phyloP scores from a whole-genome alignment of 1,140 invertebrate species.

The Meloidogyne exigua region DNA sequence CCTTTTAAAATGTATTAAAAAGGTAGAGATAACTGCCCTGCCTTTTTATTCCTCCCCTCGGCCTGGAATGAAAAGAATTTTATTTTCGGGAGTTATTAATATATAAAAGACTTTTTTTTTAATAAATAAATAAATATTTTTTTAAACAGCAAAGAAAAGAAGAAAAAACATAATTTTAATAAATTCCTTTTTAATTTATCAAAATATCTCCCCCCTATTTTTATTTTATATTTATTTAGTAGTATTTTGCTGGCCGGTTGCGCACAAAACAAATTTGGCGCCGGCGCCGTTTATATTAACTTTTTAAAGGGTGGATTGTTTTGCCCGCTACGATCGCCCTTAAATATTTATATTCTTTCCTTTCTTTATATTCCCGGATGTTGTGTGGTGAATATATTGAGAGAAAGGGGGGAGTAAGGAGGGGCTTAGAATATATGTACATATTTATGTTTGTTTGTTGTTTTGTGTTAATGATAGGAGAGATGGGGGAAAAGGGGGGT shows the following conservation, averaged over 20 bases:
- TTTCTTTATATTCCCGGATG: not conserved
- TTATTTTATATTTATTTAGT: not conserved
- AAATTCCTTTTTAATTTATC: not conserved
- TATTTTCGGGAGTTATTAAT: not conserved
- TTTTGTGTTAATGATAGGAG: not conserved
- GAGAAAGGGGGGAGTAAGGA: not conserved
- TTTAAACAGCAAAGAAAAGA: not conserved
- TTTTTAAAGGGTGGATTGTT: not conserved
- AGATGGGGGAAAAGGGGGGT: too few relatives aligned
- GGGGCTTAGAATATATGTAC: too few relatives aligned
- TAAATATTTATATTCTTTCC: not conserved
- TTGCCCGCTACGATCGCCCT: not conserved
- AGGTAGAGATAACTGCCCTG: too few relatives aligned
- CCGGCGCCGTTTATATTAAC: not conserved
- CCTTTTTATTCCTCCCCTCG: not conserved
- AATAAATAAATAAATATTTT: too few relatives aligned
- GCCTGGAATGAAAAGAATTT: conserved; percentile 1
- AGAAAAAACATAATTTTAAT: not conserved
- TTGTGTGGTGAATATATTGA: not conserved
- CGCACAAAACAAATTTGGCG: not conserved
- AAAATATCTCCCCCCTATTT: not conserved
- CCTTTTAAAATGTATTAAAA: too few relatives aligned
- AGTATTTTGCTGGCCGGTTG: not conserved
- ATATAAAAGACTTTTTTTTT: too few relatives aligned
- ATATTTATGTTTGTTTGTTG: too few relatives aligned